Evolutionary conservation across 2,888 invertebrate genomes (phyloP).

Genomic region (Morpho helenor): DNA sequence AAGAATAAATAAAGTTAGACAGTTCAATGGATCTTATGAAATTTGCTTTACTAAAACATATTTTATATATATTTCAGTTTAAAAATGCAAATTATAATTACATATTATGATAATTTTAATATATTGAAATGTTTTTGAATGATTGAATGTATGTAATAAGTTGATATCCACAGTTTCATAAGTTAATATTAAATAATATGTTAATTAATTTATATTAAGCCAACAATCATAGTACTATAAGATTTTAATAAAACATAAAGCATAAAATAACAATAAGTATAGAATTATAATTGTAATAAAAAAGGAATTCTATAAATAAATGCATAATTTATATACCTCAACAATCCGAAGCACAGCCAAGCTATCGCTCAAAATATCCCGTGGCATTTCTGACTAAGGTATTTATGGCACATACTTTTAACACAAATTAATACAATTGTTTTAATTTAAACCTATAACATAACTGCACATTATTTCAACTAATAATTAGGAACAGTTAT

Average conservation of each 20-base stretch:
- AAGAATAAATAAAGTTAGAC: too few species aligned
- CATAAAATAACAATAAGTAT: neutral
- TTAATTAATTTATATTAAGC: neutral
- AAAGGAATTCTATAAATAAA: neutral
- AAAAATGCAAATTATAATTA: too few species aligned
- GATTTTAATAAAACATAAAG: neutral
- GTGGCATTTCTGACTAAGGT: constrained; percentile 73
- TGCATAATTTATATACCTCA: constrained; percentile 57
- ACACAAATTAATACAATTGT: constrained; percentile 2
- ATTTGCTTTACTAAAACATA: too few species aligned
- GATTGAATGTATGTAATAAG: too few species aligned
- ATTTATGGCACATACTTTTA: constrained; percentile 32
- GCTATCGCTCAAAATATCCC: constrained; percentile 84
- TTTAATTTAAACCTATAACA: constrained; percentile 5
- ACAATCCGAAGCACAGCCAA: constrained; percentile 80
- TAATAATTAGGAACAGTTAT: neutral
- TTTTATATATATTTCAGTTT: too few species aligned
- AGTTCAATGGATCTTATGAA: too few species aligned
- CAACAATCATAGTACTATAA: neutral
- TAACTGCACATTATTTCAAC: constrained; percentile 3
- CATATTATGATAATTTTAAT: too few species aligned
- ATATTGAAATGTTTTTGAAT: too few species aligned
- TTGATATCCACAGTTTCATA: neutral
- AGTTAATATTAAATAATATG: neutral
- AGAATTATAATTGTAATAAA: too few species aligned